Base-by-base conservation (phyloP, 2,888 invertebrate species). In the Neria commutata region DNA sequence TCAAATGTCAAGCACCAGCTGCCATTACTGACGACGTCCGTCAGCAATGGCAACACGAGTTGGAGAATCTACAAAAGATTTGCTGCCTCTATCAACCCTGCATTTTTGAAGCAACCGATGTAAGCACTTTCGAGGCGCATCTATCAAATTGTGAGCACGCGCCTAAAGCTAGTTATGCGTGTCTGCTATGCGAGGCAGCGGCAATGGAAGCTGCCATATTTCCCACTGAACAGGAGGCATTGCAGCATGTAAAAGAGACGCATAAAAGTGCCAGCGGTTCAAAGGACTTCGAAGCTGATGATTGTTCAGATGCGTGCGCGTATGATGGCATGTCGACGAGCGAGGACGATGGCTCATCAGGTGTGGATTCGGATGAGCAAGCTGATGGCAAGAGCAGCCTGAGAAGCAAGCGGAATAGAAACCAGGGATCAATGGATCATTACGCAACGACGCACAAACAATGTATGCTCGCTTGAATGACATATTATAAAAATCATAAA, bases 61-160 rank as follows among this genome's bases (percentile, higher is more conserved):
- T 81, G 8, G 37, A 66, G 51, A 58, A 67, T 5, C 68, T 68
- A 26, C 69, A 72, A 2, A 60, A 62, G 21, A 69, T 73, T 1
- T 69, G 69, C 37, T 84, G 84, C 64, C 70, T 71, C 24, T 76
- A 75, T 53, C 63, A 67, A 52, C 54, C 64, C 8, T 83, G 84
- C 57, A 63, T 65, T 51, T 82, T 75, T 68, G 63, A 63, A 45
- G 66, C 73, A 19, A 56, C 65, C 1, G 65, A 70, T 29, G 16
- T 78, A 1, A 66, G 72, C 19, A 69, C 68, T 49, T 62, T 82
- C 14, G 47, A 68, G 5, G 58, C 69, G 21, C 83, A 83, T 63
- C 54, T 78, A 42, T 61, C 60, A 5, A 58, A 54, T 17, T 83
- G 83, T 63, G 50, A 64, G n/a, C 63, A 67, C 48, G 72, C 63